These are phyloP conservation scores for Leptothorax acervorum DNA, from an alignment of 2,888 invertebrate genomes.

Conservation along the genomic window DNA sequence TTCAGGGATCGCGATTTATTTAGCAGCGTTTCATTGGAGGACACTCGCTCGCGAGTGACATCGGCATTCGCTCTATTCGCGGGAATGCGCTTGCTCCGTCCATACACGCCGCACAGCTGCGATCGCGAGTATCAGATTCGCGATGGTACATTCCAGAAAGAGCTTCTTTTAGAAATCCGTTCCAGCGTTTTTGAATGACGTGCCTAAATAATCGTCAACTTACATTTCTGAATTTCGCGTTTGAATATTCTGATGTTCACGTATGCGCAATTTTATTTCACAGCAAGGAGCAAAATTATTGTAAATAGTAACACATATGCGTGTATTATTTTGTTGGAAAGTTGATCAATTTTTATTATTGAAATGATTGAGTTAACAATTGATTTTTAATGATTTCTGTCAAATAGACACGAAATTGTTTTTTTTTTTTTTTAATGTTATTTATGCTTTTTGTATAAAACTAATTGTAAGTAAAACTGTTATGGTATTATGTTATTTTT, in stretches of 20 bases:
- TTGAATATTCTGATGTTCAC: background rate
- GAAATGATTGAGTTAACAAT: background rate
- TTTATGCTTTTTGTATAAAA: background rate
- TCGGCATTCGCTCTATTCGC: slow-evolving; percentile 44
- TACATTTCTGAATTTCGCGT: background rate
- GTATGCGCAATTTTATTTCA: background rate
- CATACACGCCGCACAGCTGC: slow-evolving; percentile 54
- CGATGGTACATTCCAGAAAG: background rate
- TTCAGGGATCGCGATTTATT: slow-evolving; percentile 49
- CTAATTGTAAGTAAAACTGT: background rate
- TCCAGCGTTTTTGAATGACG: slow-evolving; percentile 1
- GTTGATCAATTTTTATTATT: background rate
- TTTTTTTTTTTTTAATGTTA: background rate
- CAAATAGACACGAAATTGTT: background rate
- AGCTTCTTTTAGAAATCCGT: slow-evolving; percentile 24
- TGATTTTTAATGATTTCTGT: background rate
- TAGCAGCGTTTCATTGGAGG: slow-evolving; percentile 36
- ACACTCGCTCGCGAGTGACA: slow-evolving; percentile 31
- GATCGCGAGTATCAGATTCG: slow-evolving; percentile 33
- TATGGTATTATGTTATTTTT: background rate
- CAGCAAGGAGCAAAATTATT: background rate
- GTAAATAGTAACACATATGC: background rate
- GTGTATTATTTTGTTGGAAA: background rate
- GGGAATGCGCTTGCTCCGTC: slow-evolving; percentile 70
- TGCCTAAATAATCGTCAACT: slow-evolving; percentile 12